Evolutionary conservation across 2,113 vertebrate genomes (phyloP), one percentile per base, ranked within the genome.

Genomic region (Python bivittatus): DNA sequence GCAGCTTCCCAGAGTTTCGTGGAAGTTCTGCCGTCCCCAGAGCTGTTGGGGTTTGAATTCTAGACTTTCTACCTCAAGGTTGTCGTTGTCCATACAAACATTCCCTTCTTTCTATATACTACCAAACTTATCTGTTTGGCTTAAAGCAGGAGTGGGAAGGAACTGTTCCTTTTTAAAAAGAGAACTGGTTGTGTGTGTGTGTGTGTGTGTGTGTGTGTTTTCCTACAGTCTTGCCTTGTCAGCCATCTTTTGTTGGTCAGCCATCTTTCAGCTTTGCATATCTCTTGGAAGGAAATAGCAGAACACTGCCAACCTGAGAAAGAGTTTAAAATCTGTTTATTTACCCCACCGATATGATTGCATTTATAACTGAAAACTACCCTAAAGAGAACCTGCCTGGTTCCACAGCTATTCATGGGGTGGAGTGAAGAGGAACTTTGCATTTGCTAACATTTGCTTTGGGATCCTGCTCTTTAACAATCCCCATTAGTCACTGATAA

Each of bases 61-160:
- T 13, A 33, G 17, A 38, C 0, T 0, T 6, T 38, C 20, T 8
- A 5, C 6, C n/a, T 79, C n/a, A 38, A 38, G 29, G 68, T 79
- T 79, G 68, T 33, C n/a, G 6, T 79, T 38, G 15, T 79, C n/a
- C 68, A 38, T 79, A 38, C 15, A 79, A n/a, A 79, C 68, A 7
- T 72, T 0, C 1, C 29, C 12, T 68, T 29, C 33, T 72, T 72
- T 72, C n/a, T 33, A 8, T 79, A 38, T 17, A 2, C n/a, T 38
- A 20, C n/a, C n/a, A n/a, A n/a, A n/a, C n/a, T 56, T 86, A 29
- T 22, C 7, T 29, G 17, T 11, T 85, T 48, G 84, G 42, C 27
- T 85, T 85, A 85, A 29, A 52, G 42, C 22, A 15, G 42, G 44
- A 27, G 23, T 6, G 42, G 84, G 44, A 8, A 48, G 84, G 23